A percentile compares a stretch with the other conserved stretches of the same genome.
phyloP scores from a whole-genome alignment of 2,888 invertebrate species.

The Acleris holmiana region DNA sequence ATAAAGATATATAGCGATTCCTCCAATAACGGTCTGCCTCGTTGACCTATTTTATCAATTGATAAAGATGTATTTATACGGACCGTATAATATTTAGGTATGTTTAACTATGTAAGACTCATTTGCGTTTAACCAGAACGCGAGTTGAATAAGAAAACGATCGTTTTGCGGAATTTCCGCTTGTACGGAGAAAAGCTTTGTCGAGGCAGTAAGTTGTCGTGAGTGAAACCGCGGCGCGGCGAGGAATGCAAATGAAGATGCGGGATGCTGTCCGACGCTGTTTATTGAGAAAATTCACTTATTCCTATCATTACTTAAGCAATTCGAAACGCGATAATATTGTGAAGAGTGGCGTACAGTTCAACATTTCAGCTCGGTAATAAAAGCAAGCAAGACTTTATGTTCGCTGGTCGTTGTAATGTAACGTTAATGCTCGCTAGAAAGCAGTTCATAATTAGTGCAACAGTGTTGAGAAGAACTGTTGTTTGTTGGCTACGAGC shows the following conservation, averaged over 20 bases:
- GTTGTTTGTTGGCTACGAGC: neutral
- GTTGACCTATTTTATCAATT: slow-evolving; percentile 45
- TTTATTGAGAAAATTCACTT: slow-evolving; percentile 26
- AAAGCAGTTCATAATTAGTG: neutral
- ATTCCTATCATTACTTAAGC: slow-evolving; percentile 4
- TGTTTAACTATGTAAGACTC: neutral
- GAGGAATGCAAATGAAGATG: slow-evolving; percentile 53
- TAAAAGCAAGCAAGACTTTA: neutral
- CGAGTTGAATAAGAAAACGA: neutral
- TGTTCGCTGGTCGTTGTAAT: neutral
- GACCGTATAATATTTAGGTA: neutral
- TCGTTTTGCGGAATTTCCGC: slow-evolving; percentile 12
- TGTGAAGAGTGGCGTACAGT: neutral
- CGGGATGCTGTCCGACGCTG: slow-evolving; percentile 33
- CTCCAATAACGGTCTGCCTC: slow-evolving; percentile 43
- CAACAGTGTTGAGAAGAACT: neutral
- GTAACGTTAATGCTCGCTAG: neutral
- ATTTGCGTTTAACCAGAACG: neutral
- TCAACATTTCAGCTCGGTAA: neutral
- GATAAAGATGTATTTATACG: slow-evolving; percentile 23
- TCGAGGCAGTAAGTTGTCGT: slow-evolving; percentile 39
- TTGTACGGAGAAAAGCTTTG: slow-evolving; percentile 16
- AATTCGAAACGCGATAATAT: neutral
- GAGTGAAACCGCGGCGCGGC: slow-evolving; percentile 51
- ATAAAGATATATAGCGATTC: slow-evolving; percentile 49